A percentile compares a stretch with the other conserved stretches of the same genome.
These are phyloP conservation scores for Erebia ligea DNA, from an alignment of 2,888 invertebrate species.

Conservation along the genomic window DNA sequence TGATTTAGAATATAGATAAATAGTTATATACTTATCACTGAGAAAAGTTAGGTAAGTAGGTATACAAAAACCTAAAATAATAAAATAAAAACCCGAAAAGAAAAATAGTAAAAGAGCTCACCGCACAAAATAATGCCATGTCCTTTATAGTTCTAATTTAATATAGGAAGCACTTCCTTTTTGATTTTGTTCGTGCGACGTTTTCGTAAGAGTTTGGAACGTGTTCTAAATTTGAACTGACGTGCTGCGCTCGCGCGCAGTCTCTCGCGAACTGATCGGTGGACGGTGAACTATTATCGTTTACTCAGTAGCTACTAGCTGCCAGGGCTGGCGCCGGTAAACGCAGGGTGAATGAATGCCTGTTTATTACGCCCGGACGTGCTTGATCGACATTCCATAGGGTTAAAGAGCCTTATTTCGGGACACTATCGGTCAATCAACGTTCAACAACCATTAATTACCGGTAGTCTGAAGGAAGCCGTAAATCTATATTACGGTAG, in stretches of 20 bases:
- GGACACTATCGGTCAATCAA: slow-evolving; percentile 60
- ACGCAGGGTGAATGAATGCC: slow-evolving; percentile 54
- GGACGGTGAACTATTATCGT: slow-evolving; percentile 64
- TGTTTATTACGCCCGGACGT: slow-evolving; percentile 56
- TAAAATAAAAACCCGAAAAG: neutral
- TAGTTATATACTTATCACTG: too few relatives aligned
- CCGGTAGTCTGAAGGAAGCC: slow-evolving; percentile 27
- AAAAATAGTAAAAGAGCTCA: slow-evolving; percentile 50
- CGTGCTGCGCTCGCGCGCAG: slow-evolving; percentile 59
- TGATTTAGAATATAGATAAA: too few relatives aligned
- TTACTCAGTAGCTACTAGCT: slow-evolving; percentile 37
- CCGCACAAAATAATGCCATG: slow-evolving; percentile 64
- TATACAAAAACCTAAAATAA: neutral
- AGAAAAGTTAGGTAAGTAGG: neutral
- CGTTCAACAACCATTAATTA: slow-evolving; percentile 35
- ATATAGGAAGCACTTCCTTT: slow-evolving; percentile 69
- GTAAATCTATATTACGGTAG: slow-evolving; percentile 26
- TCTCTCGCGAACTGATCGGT: slow-evolving; percentile 65
- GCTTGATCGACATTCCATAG: slow-evolving; percentile 64
- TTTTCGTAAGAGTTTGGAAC: slow-evolving; percentile 41
- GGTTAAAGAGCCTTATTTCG: slow-evolving; percentile 65
- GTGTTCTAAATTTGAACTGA: slow-evolving; percentile 50
- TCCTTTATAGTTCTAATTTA: slow-evolving; percentile 66
- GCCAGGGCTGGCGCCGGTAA: slow-evolving; percentile 53
- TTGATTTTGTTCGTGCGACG: slow-evolving; percentile 49